Percentiles rank a stretch among this genome's conserved stretches.
These are phyloP conservation scores for Falcunculus frontatus DNA, from an alignment of 2,113 vertebrate species.

Conservation along the genomic window DNA sequence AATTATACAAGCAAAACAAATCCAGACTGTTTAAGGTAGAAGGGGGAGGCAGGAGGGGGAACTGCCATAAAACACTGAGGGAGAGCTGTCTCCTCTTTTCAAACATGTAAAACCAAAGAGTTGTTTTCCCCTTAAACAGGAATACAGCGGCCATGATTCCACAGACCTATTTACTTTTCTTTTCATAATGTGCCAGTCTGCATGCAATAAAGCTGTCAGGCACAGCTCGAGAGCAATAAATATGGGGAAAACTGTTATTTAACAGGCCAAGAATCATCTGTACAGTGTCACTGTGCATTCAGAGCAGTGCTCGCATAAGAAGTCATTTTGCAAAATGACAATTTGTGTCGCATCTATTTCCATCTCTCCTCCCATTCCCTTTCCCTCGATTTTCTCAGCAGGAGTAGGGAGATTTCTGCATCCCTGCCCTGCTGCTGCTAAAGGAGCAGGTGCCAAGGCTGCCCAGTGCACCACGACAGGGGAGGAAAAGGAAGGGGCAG, in stretches of 20 bases:
- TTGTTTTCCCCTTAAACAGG: neutral
- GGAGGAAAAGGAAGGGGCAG: neutral
- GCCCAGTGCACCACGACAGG: neutral
- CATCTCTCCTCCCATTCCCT: neutral
- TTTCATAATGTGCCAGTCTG: conserved; percentile 50
- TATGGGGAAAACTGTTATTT: conserved; percentile 41
- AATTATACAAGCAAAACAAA: conserved; percentile 68
- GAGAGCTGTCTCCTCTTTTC: conserved; percentile 38
- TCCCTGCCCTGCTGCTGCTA: neutral
- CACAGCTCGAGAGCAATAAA: conserved; percentile 53
- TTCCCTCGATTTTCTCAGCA: neutral
- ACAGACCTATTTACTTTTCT: conserved; percentile 49
- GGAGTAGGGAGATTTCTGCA: neutral
- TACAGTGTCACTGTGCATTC: conserved; percentile 11
- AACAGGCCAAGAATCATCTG: conserved; percentile 42
- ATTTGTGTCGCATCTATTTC: neutral
- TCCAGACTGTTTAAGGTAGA: conserved; percentile 38
- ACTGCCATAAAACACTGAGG: conserved; percentile 20
- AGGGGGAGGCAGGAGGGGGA: conserved; percentile 4
- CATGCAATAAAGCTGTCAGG: conserved; percentile 54
- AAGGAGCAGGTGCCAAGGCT: neutral
- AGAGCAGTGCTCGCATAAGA: conserved; percentile 11
- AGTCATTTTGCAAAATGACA: conserved; percentile 15
- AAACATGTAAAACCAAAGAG: conserved; percentile 16
- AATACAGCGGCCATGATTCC: conserved; percentile 36